Evolutionary conservation across 2,113 vertebrate genomes (phyloP).

Genomic region (Madoqua kirkii): DNA sequence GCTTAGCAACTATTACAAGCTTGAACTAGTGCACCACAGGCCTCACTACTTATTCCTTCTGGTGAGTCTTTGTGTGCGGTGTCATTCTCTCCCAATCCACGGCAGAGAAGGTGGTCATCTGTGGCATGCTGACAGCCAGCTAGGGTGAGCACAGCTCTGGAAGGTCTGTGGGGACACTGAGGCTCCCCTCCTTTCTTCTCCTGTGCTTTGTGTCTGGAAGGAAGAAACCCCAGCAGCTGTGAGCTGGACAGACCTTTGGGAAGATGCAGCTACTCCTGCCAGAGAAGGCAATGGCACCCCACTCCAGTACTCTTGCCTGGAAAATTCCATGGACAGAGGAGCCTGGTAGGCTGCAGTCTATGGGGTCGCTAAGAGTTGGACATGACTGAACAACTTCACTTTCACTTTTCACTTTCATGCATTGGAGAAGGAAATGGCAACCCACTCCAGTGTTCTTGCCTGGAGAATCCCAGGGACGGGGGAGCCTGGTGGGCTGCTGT

Average conservation of each 20-base stretch:
- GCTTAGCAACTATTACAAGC: background rate
- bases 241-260: background rate
- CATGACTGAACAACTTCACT: too few species aligned
- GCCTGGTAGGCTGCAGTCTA: too few species aligned
- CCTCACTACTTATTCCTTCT: background rate
- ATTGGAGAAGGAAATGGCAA: too few species aligned
- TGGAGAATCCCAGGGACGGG: too few species aligned
- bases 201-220: background rate
- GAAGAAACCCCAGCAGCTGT: background rate
- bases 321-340: too few species aligned
- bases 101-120: background rate
- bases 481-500: too few species aligned
- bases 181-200: fast-evolving
- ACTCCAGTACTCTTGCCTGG: too few species aligned
- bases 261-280: background rate
- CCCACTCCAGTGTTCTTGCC: too few species aligned
- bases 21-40: background rate
- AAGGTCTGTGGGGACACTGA: background rate
- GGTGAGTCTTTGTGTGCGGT: background rate
- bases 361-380: too few species aligned
- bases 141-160: too few species aligned
- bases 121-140: background rate
- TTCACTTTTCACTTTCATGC: too few species aligned
- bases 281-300: too few species aligned
- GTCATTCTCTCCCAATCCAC: background rate